A percentile compares a stretch with the other conserved stretches of the same genome.
phyloP scores from a whole-genome alignment of 2,888 invertebrate species.

The Dasypolia templi region DNA sequence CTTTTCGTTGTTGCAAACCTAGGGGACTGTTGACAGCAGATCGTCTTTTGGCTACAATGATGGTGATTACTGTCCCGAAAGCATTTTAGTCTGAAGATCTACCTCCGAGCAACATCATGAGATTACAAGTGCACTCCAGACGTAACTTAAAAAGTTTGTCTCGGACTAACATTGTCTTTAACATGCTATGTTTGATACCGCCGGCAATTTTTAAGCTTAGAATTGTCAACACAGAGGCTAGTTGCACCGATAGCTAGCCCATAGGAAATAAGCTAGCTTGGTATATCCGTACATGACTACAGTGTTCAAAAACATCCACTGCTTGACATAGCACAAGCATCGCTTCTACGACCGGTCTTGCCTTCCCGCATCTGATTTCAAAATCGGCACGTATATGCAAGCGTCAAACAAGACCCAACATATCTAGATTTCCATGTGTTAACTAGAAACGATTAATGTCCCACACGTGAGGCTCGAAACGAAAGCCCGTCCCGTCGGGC shows the following conservation, averaged over 20 bases:
- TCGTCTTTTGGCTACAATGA: too few relatives aligned
- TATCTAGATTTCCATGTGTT: slow-evolving; percentile 43
- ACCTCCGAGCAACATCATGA: too few relatives aligned
- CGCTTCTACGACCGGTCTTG: neutral
- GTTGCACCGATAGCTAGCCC: too few relatives aligned
- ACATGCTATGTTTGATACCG: neutral
- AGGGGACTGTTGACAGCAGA: too few relatives aligned
- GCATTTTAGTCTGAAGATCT: too few relatives aligned
- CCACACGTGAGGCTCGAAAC: slow-evolving; percentile 36
- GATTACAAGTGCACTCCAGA: too few relatives aligned
- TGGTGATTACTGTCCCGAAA: too few relatives aligned
- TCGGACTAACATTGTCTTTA: neutral
- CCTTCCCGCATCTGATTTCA: neutral
- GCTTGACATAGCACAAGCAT: neutral
- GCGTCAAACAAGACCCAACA: neutral
- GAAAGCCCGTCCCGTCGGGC: slow-evolving; percentile 56
- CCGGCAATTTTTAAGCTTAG: neutral
- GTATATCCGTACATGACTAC: too few relatives aligned
- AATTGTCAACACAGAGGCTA: too few relatives aligned
- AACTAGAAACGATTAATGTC: slow-evolving; percentile 51
- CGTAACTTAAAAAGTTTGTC: neutral
- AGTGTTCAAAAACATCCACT: neutral
- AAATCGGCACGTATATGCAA: neutral
- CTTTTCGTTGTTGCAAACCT: too few relatives aligned
- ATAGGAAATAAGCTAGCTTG: too few relatives aligned